phyloP scores from a whole-genome alignment of 2,888 invertebrate species.

The Nebria salina region DNA sequence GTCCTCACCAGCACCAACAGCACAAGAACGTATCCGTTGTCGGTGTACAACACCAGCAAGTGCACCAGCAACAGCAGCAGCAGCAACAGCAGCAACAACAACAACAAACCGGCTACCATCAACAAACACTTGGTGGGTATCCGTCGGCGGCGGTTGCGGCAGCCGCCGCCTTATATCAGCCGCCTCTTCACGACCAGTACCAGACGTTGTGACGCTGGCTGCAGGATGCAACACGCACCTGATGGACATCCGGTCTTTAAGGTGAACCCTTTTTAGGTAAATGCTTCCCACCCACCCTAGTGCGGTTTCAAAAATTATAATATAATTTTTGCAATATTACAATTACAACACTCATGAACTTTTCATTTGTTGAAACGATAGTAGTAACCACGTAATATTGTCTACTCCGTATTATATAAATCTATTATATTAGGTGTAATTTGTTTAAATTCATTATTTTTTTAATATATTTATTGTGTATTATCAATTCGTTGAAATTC shows the following conservation, averaged over 20 bases:
- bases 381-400: constrained; percentile 24
- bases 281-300: not conserved
- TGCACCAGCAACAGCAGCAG: constrained; percentile 9
- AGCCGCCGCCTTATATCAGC: constrained; percentile 30
- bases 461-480: constrained; percentile 47
- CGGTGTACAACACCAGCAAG: constrained; percentile 3
- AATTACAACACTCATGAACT: constrained; percentile 5
- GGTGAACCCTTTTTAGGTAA: constrained; percentile 17
- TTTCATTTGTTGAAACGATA: constrained; percentile 2
- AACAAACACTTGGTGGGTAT: constrained; percentile 54
- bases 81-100: constrained; percentile 12
- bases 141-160: constrained; percentile 57
- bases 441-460: constrained; percentile 47
- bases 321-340: constrained; percentile 4
- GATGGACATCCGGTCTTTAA: constrained; percentile 9
- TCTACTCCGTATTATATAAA: constrained; percentile 12
- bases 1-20: constrained; percentile 46
- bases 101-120: constrained; percentile 50
- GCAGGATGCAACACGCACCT: constrained; percentile 29
- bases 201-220: constrained; percentile 65
- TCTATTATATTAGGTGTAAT: constrained; percentile 40
- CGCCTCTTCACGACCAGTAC: constrained; percentile 59
- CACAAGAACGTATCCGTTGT: constrained; percentile 56
- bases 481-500: constrained; percentile 20
- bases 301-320: not conserved